Conservation (phyloP, 2,888 invertebrate species). For the Parnassius orleans region DNA sequence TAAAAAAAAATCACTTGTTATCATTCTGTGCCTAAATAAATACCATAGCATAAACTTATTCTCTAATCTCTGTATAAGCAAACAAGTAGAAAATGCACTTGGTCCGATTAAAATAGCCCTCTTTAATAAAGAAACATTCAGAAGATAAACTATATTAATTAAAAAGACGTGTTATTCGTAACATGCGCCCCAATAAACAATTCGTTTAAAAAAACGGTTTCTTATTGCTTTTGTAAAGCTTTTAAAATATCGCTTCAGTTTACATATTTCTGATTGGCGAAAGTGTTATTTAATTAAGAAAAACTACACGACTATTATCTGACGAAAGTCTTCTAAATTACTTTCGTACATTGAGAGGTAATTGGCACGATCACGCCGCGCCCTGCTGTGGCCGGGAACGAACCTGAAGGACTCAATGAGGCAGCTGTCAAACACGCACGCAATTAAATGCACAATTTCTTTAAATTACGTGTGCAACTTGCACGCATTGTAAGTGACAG, state of each 20-base stretch:
- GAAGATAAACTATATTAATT: conserved; percentile 3
- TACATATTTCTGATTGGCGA: conserved; percentile 18
- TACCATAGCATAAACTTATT: too few species aligned
- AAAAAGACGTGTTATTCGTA: conserved; percentile 12
- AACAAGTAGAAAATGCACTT: not conserved
- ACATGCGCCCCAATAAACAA: conserved; percentile 5
- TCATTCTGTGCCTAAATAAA: too few species aligned
- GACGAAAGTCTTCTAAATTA: conserved; percentile 18
- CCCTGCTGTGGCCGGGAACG: conserved; percentile 11
- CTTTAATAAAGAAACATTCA: conserved; percentile 4
- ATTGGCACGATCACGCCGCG: conserved; percentile 16
- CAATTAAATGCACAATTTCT: conserved; percentile 27
- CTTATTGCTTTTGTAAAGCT: conserved; percentile 2
- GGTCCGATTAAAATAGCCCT: conserved; percentile 3
- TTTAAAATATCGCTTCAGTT: conserved; percentile 5
- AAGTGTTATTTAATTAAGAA: conserved; percentile 24
- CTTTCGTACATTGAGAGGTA: conserved; percentile 14
- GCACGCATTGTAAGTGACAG: conserved; percentile 27
- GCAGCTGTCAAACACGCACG: conserved; percentile 28
- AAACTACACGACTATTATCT: conserved; percentile 19
- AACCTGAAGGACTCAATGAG: conserved; percentile 19
- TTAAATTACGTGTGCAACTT: conserved; percentile 24
- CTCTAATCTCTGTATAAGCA: too few species aligned
- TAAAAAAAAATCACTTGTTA: too few species aligned
- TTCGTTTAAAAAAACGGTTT: conserved; percentile 1